Conservation (phyloP, 2,113 vertebrate genomes). For the Notothenia rossii region DNA sequence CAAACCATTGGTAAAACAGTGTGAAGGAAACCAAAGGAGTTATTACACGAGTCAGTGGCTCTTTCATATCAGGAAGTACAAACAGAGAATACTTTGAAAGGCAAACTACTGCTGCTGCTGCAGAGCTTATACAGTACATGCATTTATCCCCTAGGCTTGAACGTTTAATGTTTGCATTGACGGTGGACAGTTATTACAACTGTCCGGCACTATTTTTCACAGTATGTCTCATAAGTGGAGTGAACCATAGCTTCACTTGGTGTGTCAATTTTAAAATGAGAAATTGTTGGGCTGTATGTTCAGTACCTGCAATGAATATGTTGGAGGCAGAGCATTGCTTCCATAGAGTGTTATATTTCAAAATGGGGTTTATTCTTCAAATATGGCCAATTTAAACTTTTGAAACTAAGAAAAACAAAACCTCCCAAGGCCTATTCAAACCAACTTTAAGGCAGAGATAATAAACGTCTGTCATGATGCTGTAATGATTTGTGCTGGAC, state of each 20-base stretch:
- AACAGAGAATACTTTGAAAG: slow-evolving; percentile 66
- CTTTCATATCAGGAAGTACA: slow-evolving; percentile 60
- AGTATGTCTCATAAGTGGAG: slow-evolving; percentile 28
- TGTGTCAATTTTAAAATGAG: not conserved
- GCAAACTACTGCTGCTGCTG: slow-evolving; percentile 62
- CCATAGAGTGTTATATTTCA: not conserved
- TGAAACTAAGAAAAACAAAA: not conserved
- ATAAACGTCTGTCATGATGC: not conserved
- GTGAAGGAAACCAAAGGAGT: slow-evolving; percentile 65
- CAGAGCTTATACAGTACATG: slow-evolving; percentile 28
- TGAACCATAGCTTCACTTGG: not conserved
- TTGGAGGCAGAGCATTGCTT: not conserved
- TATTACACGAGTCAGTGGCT: slow-evolving; percentile 72
- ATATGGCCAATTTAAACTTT: not conserved
- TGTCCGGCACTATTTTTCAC: not conserved
- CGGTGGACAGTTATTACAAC: slow-evolving; percentile 32
- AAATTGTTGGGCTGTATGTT: slow-evolving; percentile 7
- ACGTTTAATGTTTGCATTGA: slow-evolving; percentile 46
- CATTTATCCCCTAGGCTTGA: slow-evolving; percentile 25
- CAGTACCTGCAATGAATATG: slow-evolving; percentile 4
- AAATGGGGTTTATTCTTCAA: slow-evolving; percentile 1
- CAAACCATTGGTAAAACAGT: slow-evolving; percentile 56
- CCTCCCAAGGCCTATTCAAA: not conserved
- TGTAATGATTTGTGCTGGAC: not conserved
- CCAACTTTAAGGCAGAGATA: not conserved